Base-by-base conservation (phyloP, 2,797 vertebrate genomes). In the Scolopax rusticola region DNA sequence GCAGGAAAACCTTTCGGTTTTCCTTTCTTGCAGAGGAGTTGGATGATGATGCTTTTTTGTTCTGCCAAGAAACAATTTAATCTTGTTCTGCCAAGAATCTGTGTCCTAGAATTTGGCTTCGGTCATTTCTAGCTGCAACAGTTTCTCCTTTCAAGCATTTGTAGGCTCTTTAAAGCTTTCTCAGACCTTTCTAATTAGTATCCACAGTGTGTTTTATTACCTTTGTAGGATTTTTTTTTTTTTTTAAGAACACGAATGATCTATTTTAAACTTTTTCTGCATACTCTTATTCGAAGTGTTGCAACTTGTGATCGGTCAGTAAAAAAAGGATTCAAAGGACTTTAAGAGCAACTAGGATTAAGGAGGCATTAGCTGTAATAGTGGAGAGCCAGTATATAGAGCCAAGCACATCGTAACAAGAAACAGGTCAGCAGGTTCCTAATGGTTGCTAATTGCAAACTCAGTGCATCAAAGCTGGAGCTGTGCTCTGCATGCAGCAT, bases 281-380 rank as follows among this genome's bases (percentile, higher is more conserved):
- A 5, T 40, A 80, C 59, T 91, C 17, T 57, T 87, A 48, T 32
- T 59, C 74, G 74, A 78, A 84, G 51, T 67, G 45, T 91, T 89
- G 41, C 90, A 74, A 32, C 64, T 79, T 68, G 70, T 67, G 90
- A 54, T 80, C 87, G 95, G 94, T 45, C 87, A 64, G 81, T 86
- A 94, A 87, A 81, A 79, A 78, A 96, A 95, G 79, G 78, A 92
- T 91, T 93, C 47, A 74, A 65, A 94, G 89, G 92, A 77, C 63
- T 97, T 92, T 97, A 94, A 95, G 84, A 95, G 94, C 80, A 77
- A 17, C 82, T 74, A 53, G 85, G 94, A 95, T 97, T 95, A 96
- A 93, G 61, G 83, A 94, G 74, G 94, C 70, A 89, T 96, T 97
- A 97, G 89, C 85, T 59, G 68, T 88, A 95, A 90, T 91, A 86